Evolutionary conservation across 2,113 vertebrate genomes (phyloP).

Genomic region (Dromas ardeola): DNA sequence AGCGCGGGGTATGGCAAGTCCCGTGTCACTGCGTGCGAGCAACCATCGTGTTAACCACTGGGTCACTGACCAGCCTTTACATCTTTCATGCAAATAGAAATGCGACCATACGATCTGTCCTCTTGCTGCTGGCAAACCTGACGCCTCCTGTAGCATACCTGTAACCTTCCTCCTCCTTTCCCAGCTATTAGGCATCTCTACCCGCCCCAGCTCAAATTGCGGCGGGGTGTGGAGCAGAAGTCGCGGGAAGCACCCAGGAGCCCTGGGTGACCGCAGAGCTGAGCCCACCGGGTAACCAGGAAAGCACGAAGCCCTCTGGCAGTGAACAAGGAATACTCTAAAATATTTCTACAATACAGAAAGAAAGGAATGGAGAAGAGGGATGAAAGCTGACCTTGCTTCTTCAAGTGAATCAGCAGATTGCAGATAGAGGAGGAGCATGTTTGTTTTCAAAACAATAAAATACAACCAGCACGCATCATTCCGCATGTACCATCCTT

Average conservation of each 20-base stretch:
- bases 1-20: accelerated
- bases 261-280: background rate
- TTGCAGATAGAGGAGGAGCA: background rate
- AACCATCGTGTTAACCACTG: accelerated
- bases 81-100: background rate
- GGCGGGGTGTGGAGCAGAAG: background rate
- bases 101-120: no score
- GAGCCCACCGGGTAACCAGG: background rate
- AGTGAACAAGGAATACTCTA: background rate
- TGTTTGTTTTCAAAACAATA: background rate
- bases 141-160: background rate
- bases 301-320: background rate
- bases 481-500: background rate
- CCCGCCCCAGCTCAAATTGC: background rate
- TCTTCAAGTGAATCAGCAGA: background rate
- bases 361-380: background rate
- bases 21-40: accelerated
- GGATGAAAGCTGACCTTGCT: background rate
- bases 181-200: background rate
- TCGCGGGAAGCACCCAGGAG: background rate
- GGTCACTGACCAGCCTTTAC: background rate
- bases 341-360: background rate
- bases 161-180: background rate
- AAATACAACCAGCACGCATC: background rate
- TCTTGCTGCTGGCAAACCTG: background rate